Conservation (phyloP, 1,140 invertebrate genomes). For the Ostrea edulis region DNA sequence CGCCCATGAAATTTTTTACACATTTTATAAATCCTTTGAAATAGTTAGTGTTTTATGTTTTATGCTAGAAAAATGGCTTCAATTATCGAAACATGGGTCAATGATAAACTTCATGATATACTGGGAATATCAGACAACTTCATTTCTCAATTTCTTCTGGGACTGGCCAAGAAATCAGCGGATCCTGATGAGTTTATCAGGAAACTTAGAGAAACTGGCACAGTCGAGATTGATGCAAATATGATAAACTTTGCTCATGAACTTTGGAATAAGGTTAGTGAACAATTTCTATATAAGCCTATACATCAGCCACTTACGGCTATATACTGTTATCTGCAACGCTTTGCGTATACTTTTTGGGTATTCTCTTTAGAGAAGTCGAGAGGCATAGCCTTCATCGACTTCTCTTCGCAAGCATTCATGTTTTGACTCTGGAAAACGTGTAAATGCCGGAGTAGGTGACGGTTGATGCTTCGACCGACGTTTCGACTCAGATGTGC, state of each 20-base stretch:
- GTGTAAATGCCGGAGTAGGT: too few species aligned
- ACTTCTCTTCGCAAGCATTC: too few species aligned
- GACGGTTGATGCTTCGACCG: too few species aligned
- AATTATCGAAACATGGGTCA: conserved; percentile 80
- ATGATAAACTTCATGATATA: conserved; percentile 81
- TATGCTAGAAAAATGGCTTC: conserved; percentile 4
- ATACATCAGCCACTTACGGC: too few species aligned
- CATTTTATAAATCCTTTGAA: background rate
- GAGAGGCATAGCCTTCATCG: too few species aligned
- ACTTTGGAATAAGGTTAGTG: conserved; percentile 77
- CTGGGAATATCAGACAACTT: conserved; percentile 82
- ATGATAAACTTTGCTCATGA: conserved; percentile 78
- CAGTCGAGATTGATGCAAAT: conserved; percentile 79
- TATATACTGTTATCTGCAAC: too few species aligned
- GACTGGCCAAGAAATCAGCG: conserved; percentile 79
- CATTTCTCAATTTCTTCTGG: conserved; percentile 81
- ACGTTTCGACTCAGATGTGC: too few species aligned
- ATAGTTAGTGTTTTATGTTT: background rate
- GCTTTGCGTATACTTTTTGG: too few species aligned
- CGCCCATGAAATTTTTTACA: conserved; percentile 24
- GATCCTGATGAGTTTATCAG: conserved; percentile 78
- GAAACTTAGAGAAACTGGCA: conserved; percentile 79
- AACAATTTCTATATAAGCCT: too few species aligned
- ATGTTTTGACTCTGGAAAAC: too few species aligned
- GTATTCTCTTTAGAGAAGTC: too few species aligned